Percentiles rank a stretch among this genome's conserved stretches.
Evolutionary conservation across 1,140 invertebrate genomes (phyloP).

Genomic region (Pentalonia nigronervosa): DNA sequence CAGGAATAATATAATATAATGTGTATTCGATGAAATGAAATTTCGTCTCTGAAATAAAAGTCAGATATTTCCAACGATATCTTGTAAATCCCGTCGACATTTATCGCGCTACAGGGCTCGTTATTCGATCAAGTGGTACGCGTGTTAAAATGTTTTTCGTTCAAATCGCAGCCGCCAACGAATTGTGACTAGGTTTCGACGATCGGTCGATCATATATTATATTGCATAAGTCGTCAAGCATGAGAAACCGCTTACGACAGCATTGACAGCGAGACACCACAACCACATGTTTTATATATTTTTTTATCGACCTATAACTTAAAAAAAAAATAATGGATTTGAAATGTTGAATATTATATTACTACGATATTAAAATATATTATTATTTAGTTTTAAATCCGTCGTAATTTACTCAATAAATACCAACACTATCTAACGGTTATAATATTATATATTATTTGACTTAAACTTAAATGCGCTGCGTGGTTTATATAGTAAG

Average conservation of each 20-base stretch:
- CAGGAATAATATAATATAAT: conserved; percentile 2
- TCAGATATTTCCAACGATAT: not conserved
- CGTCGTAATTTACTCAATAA: not conserved
- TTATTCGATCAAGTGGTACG: not conserved
- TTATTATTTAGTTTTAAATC: not conserved
- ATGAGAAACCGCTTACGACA: not conserved
- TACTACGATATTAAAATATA: not conserved
- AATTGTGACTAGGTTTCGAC: not conserved
- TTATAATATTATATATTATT: no score
- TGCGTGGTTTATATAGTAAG: no score
- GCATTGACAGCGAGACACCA: not conserved
- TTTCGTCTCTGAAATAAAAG: not conserved
- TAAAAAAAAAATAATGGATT: not conserved
- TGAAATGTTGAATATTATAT: not conserved
- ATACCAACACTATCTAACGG: not conserved
- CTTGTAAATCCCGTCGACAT: not conserved
- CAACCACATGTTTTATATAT: not conserved
- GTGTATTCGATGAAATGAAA: not conserved
- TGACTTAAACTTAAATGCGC: no score
- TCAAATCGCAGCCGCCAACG: not conserved
- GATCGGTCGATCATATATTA: not conserved
- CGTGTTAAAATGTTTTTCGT: not conserved
- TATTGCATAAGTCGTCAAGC: not conserved
- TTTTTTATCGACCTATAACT: not conserved
- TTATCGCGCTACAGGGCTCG: not conserved